Base-by-base conservation (phyloP, 2,888 invertebrate species). In the Mythimna ferrago region DNA sequence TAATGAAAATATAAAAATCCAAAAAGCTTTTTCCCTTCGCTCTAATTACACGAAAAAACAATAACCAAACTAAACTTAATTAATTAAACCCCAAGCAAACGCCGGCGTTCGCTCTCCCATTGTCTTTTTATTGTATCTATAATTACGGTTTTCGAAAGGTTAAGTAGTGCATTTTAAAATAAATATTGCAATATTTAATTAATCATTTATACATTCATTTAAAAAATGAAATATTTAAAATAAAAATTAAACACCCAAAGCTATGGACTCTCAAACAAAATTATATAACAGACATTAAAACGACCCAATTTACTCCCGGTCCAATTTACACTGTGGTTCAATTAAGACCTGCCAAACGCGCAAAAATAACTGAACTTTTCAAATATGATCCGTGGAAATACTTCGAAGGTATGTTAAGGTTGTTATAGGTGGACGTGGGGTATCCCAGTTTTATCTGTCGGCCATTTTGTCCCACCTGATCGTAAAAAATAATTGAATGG, bases 401-500 rank as follows among this genome's bases (percentile, higher is more conserved):
- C 86, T 84, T 80, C 81, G 71, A 83, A 84, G 86, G 56, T 56
- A 56, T 56, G 56, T 21, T 26, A 56, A 56, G 26, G 83, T 81
- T 87, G 84, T 89, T 89, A 89, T 80, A 83, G 83, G 81, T 84
- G 86, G 85, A 87, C 89, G 88, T 76, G 74, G 81, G 78, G 57
- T 73, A 72, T 72, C 82, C 85, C 81, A 84, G 85, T 90, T 94
- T 93, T 94, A 94, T 94, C 93, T 90, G 91, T 73, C 89, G 86
- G 89, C 91, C 91, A 92, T 93, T 92, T 89, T 90, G 91, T 92
- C 89, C 90, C 91, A 94, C 94, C 94, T 94, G 94, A 90, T 93
- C 94, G 90, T 95, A 95, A 95, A 95, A 95, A 94, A 95, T 95
- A 95, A 95, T 95, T 95, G 95, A 94, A 95, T 95, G 89, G 93